These are phyloP conservation scores for Drosophila leonis DNA, from an alignment of 2,888 invertebrate genomes.

Conservation along the genomic window DNA sequence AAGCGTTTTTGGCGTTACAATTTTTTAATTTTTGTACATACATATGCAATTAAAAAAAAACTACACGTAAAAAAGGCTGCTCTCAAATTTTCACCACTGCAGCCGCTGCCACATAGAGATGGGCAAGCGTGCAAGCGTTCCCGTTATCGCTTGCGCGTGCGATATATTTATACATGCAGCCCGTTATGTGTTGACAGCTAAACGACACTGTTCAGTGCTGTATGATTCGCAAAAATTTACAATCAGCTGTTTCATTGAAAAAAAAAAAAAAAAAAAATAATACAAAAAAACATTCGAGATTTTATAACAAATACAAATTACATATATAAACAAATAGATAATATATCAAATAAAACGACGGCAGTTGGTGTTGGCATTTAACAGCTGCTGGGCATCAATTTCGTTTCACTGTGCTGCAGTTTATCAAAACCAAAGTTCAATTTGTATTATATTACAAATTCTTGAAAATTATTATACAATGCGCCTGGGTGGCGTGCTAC, in stretches of 20 bases:
- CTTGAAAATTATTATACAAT: constrained; percentile 58
- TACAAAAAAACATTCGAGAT: constrained; percentile 1
- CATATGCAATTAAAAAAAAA: constrained; percentile 36
- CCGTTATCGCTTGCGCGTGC: constrained; percentile 37
- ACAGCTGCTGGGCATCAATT: background rate
- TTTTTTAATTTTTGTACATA: constrained; percentile 8
- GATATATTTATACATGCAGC: constrained; percentile 36
- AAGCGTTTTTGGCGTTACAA: background rate
- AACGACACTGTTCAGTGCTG: constrained; percentile 17
- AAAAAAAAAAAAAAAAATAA: constrained; percentile 12
- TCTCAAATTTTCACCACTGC: constrained; percentile 63
- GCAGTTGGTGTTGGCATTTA: background rate
- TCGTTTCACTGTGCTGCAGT: background rate
- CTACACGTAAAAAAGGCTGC: constrained; percentile 55
- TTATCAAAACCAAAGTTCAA: background rate
- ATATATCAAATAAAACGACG: background rate
- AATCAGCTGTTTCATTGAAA: constrained; percentile 39
- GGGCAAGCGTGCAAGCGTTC: constrained; percentile 38
- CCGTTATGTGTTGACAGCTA: constrained; percentile 7
- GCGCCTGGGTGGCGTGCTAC: constrained; percentile 73
- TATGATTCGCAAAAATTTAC: background rate
- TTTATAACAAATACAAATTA: constrained; percentile 18
- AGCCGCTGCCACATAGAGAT: constrained; percentile 58
- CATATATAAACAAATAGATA: background rate
- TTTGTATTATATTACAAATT: constrained; percentile 4